Evolutionary conservation across 2,113 vertebrate genomes (phyloP), one percentile per base, ranked within the genome.

Genomic region (Cacatua alba): DNA sequence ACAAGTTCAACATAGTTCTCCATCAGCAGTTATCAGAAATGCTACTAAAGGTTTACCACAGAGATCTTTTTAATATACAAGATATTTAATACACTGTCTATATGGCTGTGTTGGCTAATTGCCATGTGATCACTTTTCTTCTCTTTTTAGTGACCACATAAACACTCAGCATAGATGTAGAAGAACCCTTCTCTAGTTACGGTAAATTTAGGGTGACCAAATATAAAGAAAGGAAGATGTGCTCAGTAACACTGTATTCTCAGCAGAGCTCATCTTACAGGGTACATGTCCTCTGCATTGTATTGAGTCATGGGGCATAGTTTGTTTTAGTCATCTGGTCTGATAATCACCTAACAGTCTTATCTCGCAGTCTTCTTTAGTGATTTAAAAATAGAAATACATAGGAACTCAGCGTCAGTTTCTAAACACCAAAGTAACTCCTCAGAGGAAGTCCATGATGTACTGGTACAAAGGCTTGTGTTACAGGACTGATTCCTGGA

Each of bases 21-120:
- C 1, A 75, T 95, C 86, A 86, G 81, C 75, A 95, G 74, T 94
- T 94, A 95, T 92, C 46, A 85, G 91, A 96, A 97, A 76, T 82
- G 59, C 53, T 90, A n/a, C 84, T 69, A 37, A 92, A 90, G 67
- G 37, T 91, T 96, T 95, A 92, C 94, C 92, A 80, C 94, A 95
- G 90, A 79, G 35, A 35, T 91, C 62, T 90, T 94, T 72, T 53
- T 60, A 68, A 76, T 88, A 89, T 82, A 63, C 44, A 49, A 64
- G 49, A 49, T 96, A 82, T 70, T 86, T 95, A 49, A 92, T 95
- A 78, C 35, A 15, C 43, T 65, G 17, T 59, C 79, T 85, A 59
- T 95, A 87, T 95, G 75, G 52, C 78, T 91, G 1, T 90, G 63
- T 72, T 96, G 94, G 94, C 92, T 93, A 52, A 82, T 94, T 91